Base-by-base conservation (phyloP, 2,888 invertebrate genomes). In the Vesta saturnalis region DNA sequence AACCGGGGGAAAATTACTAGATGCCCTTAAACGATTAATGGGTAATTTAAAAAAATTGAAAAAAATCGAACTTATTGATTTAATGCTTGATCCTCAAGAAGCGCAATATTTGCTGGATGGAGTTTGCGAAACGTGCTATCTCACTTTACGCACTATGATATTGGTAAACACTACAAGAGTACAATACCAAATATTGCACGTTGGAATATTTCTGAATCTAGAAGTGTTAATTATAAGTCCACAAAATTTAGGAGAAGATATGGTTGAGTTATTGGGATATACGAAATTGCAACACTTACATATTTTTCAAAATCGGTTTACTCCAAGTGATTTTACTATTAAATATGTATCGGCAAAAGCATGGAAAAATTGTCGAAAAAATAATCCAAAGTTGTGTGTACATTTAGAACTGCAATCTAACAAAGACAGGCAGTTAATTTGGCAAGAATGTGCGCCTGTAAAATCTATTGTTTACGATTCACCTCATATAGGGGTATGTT, bases 161-260 rank as follows among this genome's bases (percentile, higher is more conserved):
- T 79, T 94, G n/a, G 87, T 94, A 5, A 94, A 95, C 82, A 86
- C 92, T 1, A 93, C 94, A 0, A 91, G 89, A 75, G 84, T 86
- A 3, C 87, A 88, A 55, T 92, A 90, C 75, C 90, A 91, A 23
- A 85, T 94, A 16, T 84, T 93, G 69, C 93, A 94, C 77, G 88
- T 91, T 21, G 92, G 92, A 0, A 88, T 92, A 22, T 94, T 95
- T 80, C 80, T 92, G 19, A 92, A 92, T 80, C 86, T 95, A 60
- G 75, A 91, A 91, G 85, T 88, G 71, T 80, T 91, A 59, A 86
- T 88, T 3, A 87, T 91, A 63, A 90, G 91, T 72, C 92, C 92
- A 1, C 92, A 93, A 83, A 93, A 92, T 82, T 84, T 94, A 56
- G 90, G 91, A 52, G 91, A 92, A 69, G 92, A 93, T 78, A 86